Percentiles rank a stretch among this genome's conserved stretches.
Evolutionary conservation across 2,797 vertebrate species (phyloP).

Genomic region (Psittacula derbiana): DNA sequence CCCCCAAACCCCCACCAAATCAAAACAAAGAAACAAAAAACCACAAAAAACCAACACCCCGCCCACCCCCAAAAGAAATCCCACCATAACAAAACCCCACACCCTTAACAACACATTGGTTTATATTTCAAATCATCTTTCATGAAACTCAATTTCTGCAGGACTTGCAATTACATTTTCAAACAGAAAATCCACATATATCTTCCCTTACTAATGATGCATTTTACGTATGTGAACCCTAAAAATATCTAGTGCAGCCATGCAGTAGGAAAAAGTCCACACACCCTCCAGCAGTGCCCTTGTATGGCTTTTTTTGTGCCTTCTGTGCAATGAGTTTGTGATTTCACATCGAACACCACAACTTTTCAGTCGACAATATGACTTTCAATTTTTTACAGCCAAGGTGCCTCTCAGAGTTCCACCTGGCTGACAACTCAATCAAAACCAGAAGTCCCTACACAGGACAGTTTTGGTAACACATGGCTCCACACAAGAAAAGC

Average conservation of each 20-base stretch:
- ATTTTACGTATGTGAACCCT: background rate
- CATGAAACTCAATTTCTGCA: background rate
- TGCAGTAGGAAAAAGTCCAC: background rate
- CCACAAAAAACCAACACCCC: background rate
- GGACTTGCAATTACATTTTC: background rate
- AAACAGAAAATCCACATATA: background rate
- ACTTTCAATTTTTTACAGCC: background rate
- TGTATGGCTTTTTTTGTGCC: background rate
- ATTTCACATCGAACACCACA: background rate
- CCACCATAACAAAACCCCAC: accelerated
- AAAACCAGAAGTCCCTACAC: background rate
- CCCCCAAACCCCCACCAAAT: background rate
- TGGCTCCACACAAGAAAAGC: background rate
- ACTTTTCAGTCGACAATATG: background rate
- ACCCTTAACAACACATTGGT: background rate
- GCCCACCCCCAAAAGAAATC: too few species aligned
- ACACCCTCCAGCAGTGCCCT: too few species aligned
- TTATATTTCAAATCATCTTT: background rate
- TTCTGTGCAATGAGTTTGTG: background rate
- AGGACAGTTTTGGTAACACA: background rate
- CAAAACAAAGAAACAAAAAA: background rate
- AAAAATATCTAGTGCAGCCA: background rate
- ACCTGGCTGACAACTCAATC: background rate
- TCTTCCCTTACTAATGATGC: background rate
- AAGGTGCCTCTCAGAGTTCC: background rate